Conservation (phyloP, 2,113 vertebrate genomes). For the Eurystomus gularis region DNA sequence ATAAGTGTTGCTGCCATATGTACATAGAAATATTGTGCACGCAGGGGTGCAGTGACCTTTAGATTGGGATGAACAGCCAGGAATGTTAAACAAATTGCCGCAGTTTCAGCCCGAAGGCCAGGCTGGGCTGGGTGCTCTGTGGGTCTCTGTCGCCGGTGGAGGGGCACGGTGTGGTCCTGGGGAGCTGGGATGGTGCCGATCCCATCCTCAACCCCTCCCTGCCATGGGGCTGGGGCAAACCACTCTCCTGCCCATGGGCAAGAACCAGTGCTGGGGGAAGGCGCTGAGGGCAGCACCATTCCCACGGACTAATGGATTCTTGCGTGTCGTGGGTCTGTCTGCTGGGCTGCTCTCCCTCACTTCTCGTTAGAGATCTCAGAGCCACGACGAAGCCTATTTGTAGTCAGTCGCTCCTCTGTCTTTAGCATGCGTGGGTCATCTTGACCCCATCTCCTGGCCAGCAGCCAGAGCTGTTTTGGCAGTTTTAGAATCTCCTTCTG, state of each 20-base stretch:
- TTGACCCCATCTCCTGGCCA: slow-evolving; percentile 53
- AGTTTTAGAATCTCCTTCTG: slow-evolving; percentile 35
- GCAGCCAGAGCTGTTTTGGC: slow-evolving; percentile 38
- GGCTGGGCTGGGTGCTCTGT: background rate
- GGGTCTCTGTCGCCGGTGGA: rapidly evolving
- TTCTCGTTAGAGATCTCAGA: background rate
- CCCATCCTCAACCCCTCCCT: background rate
- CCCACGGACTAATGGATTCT: background rate
- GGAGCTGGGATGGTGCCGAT: rapidly evolving
- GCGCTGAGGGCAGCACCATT: rapidly evolving
- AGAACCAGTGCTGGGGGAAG: too few relatives aligned
- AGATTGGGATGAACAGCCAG: slow-evolving; percentile 50
- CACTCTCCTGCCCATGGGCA: background rate
- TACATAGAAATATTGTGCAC: background rate
- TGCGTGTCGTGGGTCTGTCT: background rate
- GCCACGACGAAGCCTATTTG: background rate
- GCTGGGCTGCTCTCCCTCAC: background rate
- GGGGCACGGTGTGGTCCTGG: rapidly evolving
- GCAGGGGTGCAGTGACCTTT: slow-evolving; percentile 41
- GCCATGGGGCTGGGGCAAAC: background rate
- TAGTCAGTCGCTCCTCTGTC: slow-evolving; percentile 20
- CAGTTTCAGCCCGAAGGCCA: background rate
- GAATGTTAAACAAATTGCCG: slow-evolving; percentile 52
- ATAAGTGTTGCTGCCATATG: background rate
- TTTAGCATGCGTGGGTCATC: slow-evolving; percentile 38